phyloP scores from a whole-genome alignment of 2,888 invertebrate genomes.

The Hydrotaea diabolus region DNA sequence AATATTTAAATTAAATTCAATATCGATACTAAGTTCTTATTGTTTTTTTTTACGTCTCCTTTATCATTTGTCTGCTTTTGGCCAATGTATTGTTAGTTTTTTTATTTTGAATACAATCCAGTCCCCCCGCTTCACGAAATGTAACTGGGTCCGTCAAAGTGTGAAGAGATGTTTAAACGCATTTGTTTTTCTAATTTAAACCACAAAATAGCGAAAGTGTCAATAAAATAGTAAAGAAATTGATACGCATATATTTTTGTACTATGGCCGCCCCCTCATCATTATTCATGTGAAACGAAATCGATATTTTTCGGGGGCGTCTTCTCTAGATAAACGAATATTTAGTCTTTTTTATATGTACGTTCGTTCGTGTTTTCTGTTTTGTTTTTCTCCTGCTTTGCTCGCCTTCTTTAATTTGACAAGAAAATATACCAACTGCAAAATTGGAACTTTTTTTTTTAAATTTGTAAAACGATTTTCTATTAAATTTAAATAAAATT shows the following conservation, averaged over 20 bases:
- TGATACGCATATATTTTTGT: conserved; percentile 56
- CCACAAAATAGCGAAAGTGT: conserved; percentile 3
- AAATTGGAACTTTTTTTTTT: conserved; percentile 46
- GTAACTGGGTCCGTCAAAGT: neutral
- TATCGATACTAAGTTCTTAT: conserved; percentile 58
- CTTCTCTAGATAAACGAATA: conserved; percentile 9
- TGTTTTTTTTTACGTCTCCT: conserved; percentile 62
- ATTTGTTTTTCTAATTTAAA: conserved; percentile 36
- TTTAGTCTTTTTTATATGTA: neutral
- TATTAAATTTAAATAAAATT: conserved; percentile 43
- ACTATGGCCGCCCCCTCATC: conserved; percentile 36
- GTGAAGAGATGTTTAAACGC: neutral
- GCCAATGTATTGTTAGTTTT: conserved; percentile 37
- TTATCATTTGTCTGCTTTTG: conserved; percentile 47
- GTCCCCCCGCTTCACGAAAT: too few relatives aligned
- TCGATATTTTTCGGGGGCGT: neutral
- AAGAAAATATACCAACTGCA: neutral
- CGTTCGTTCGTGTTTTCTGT: neutral
- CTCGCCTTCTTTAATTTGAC: conserved; percentile 24
- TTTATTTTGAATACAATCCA: neutral
- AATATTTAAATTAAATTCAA: conserved; percentile 65
- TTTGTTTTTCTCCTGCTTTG: neutral
- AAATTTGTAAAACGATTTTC: conserved; percentile 25
- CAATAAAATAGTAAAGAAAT: neutral
- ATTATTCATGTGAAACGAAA: conserved; percentile 18